phyloP scores from a whole-genome alignment of 2,113 vertebrate genomes.

The Elephantulus edwardii region DNA sequence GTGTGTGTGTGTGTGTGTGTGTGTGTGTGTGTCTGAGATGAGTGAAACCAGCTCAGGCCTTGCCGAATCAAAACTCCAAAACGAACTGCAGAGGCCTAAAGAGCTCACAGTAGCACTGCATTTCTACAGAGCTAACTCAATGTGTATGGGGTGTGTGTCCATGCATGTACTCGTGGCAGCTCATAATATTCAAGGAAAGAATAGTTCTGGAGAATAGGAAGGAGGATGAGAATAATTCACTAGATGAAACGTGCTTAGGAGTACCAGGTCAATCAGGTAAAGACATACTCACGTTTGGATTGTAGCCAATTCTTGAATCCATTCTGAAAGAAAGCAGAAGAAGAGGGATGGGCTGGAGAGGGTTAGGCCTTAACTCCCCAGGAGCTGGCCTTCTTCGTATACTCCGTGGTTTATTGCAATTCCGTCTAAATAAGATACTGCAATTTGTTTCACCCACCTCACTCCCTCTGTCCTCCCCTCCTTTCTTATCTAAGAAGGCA shows the following conservation, averaged over 20 bases:
- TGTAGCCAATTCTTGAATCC: slow-evolving; percentile 27
- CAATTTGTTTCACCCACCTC: neutral
- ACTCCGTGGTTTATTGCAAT: neutral
- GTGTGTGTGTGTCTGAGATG: too few relatives aligned
- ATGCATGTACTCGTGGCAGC: neutral
- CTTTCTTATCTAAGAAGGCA: neutral
- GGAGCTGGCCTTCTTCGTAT: neutral
- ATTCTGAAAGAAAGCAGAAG: neutral
- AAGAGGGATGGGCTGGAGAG: neutral
- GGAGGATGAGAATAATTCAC: slow-evolving; percentile 10
- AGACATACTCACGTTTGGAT: slow-evolving; percentile 40
- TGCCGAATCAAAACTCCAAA: neutral
- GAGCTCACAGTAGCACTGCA: neutral
- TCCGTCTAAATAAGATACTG: neutral
- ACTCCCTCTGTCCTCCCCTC: neutral
- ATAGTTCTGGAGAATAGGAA: neutral
- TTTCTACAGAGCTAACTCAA: neutral
- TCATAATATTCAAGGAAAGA: neutral
- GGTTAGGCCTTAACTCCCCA: neutral
- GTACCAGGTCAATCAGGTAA: slow-evolving; percentile 67
- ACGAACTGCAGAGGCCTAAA: neutral
- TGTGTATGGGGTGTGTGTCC: neutral
- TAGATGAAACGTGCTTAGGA: slow-evolving; percentile 55
- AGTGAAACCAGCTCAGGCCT: neutral
- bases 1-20: neutral